Percentiles rank a stretch among this genome's conserved stretches.
These are phyloP conservation scores for Thinocorus orbignyianus DNA, from an alignment of 2,113 vertebrate species.

Conservation along the genomic window DNA sequence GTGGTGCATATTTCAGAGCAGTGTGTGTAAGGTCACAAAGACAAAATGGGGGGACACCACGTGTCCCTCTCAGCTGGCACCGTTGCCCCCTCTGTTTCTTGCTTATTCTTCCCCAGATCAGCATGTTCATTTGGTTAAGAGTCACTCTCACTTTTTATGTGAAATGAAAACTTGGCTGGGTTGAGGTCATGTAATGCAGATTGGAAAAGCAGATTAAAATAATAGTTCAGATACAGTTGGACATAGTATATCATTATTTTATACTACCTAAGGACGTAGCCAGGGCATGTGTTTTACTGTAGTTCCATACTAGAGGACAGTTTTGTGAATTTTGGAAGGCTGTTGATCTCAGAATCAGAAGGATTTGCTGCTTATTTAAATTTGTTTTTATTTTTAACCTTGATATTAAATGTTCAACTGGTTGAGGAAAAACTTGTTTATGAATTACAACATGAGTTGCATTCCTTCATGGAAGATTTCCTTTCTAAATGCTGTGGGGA, in stretches of 20 bases:
- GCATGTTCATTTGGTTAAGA: background rate
- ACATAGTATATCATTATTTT: background rate
- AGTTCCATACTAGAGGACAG: background rate
- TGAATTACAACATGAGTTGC: background rate
- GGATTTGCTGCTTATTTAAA: background rate
- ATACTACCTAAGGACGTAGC: background rate
- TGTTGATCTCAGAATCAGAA: background rate
- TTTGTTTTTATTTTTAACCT: background rate
- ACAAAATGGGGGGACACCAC: rapidly evolving
- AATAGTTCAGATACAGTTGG: background rate
- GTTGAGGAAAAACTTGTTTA: background rate
- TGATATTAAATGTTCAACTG: background rate
- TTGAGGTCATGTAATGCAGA: background rate
- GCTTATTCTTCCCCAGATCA: background rate
- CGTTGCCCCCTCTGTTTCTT: background rate
- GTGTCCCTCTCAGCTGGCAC: background rate
- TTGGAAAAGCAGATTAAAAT: constrained; percentile 22
- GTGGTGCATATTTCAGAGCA: background rate
- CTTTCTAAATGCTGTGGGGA: too few species aligned
- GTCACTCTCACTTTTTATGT: background rate
- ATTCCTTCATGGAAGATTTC: background rate
- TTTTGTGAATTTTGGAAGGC: background rate
- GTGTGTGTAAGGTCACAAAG: background rate
- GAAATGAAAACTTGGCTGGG: background rate
- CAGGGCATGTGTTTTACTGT: background rate